Evolutionary conservation across 2,113 vertebrate genomes (phyloP), one percentile per base, ranked within the genome.

Genomic region (Festucalex cinctus): DNA sequence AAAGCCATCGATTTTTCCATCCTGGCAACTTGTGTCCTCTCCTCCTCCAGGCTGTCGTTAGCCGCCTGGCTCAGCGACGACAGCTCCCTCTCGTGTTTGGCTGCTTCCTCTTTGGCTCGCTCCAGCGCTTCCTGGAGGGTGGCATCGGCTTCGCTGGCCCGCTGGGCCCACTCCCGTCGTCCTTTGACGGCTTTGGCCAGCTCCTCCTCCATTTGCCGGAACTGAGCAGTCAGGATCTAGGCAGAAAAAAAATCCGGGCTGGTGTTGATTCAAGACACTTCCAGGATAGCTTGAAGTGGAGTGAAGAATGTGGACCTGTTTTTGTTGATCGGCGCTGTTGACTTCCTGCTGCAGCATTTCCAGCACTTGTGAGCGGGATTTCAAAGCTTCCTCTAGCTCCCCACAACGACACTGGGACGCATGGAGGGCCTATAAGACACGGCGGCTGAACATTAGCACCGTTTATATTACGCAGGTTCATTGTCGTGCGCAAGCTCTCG

Each of bases 311-410:
- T 22, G 16, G 81, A 98, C 97, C 95, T 95, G 91, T 71, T 95
- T 98, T 69, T 94, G 92, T 66, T 94, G 90, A 62, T 98, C 95
- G 0, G 92, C 92, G 20, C 79, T 65, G 65, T 63, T 85, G 35
- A 98, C 77, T 74, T 98, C 95, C 77, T 92, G 91, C 74, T 98
- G 94, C 58, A 99, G 87, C 90, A 97, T 79, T 48, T 95, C 94
- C 26, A 97, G 80, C 35, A 94, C 91, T 67, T 94, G 93, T 39
- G 93, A 81, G 2, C 88, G 93, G 60, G 93, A 95, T 24, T 82
- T 70, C 8, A 98, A 78, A 17, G 92, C 86, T 67, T 91, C 94
- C 44, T 95, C 93, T 0, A 94, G 90, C 74, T 98, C 96, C 73
- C 96, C 93, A 0, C 94, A 87, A 5, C 89, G 93, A 13, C 86